These are phyloP conservation scores for Zaprionus lachaisei DNA, from an alignment of 1,140 invertebrate genomes.

Conservation along the genomic window DNA sequence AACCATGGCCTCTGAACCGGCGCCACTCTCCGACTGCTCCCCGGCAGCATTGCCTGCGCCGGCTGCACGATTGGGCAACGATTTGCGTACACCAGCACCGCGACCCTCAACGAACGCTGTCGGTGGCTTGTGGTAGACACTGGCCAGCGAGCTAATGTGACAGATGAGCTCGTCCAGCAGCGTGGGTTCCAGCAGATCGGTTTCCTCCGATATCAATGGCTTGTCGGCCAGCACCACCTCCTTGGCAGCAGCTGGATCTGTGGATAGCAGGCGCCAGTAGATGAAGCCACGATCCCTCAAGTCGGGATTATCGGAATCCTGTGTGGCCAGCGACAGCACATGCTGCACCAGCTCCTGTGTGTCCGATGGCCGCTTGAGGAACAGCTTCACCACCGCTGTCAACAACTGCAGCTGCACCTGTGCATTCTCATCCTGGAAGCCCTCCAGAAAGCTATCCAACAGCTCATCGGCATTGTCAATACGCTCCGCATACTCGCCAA, in stretches of 20 bases:
- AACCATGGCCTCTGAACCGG: conserved; percentile 84
- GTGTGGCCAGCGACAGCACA: conserved; percentile 96
- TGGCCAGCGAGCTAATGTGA: conserved; percentile 99
- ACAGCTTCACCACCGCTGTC: conserved; percentile 99
- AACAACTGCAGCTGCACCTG: conserved; percentile 99
- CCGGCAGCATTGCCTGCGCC: conserved; percentile 73
- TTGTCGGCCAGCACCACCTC: conserved; percentile 99
- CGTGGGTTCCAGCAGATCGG: conserved; percentile 98
- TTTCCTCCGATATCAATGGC: conserved; percentile 99
- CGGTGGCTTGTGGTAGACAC: conserved; percentile 99
- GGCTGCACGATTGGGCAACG: conserved; percentile 87
- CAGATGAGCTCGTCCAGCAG: conserved; percentile 99
- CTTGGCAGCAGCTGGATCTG: conserved; percentile 99
- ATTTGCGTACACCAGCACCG: conserved; percentile 89
- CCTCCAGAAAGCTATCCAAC: conserved; percentile 98
- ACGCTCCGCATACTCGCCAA: conserved; percentile 99
- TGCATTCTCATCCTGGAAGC: conserved; percentile 99
- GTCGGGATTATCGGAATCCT: conserved; percentile 99
- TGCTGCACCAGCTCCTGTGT: conserved; percentile 99
- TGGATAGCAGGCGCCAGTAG: conserved; percentile 99
- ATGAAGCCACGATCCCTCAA: conserved; percentile 99
- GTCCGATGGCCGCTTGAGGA: conserved; percentile 98
- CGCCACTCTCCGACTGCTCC: conserved; percentile 39
- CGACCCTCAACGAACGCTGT: conserved; percentile 98
- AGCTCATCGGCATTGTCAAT: conserved; percentile 99